These are phyloP conservation scores for Parnassius mnemosyne DNA, from an alignment of 2,888 invertebrate genomes.

Conservation along the genomic window DNA sequence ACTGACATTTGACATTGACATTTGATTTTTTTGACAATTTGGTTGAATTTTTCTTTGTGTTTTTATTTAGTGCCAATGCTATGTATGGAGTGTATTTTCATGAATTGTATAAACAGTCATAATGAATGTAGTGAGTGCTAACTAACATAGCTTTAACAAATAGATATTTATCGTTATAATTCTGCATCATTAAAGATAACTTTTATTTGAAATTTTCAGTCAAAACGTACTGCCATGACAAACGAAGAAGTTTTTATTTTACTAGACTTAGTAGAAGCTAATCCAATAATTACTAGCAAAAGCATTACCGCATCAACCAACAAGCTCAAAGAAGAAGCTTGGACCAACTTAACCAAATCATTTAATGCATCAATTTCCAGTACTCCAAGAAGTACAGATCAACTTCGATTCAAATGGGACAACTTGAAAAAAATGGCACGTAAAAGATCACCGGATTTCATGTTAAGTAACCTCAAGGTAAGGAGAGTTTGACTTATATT, in stretches of 20 bases:
- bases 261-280: conserved; percentile 23
- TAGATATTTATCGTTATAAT: too few relatives aligned
- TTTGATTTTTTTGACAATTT: too few relatives aligned
- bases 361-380: conserved; percentile 26
- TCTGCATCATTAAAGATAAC: too few relatives aligned
- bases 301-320: conserved; percentile 29
- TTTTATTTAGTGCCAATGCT: too few relatives aligned
- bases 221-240: conserved; percentile 19
- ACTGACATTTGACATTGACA: too few relatives aligned
- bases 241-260: conserved; percentile 27
- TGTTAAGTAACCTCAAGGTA: too few relatives aligned
- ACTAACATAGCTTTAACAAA: too few relatives aligned
- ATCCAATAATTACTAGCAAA: conserved; percentile 26
- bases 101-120: too few relatives aligned
- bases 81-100: too few relatives aligned
- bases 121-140: too few relatives aligned
- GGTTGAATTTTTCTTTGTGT: too few relatives aligned
- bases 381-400: conserved; percentile 24
- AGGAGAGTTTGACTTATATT: too few relatives aligned
- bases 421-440: conserved; percentile 31
- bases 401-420: conserved; percentile 31
- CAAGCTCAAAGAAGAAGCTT: conserved; percentile 29
- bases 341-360: conserved; percentile 21
- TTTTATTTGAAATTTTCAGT: conserved; percentile 1
- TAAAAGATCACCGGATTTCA: conserved; percentile 4